Percentiles rank a stretch among this genome's conserved stretches.
phyloP scores from a whole-genome alignment of 2,797 vertebrate species.

The Lycodopsis pacificus region DNA sequence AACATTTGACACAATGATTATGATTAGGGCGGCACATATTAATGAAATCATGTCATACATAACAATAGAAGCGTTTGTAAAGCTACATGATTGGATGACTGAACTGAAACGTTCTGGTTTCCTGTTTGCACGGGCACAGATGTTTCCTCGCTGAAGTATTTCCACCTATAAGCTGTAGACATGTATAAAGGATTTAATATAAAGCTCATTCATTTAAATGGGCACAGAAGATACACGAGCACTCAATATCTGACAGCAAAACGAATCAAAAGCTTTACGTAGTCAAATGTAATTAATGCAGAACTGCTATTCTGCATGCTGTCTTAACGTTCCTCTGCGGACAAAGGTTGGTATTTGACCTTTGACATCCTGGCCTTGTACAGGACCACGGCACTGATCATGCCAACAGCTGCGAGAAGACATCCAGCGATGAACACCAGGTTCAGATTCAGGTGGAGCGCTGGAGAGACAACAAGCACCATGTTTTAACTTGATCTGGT shows the following conservation, averaged over 20 bases:
- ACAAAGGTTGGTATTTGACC: slow-evolving; percentile 65
- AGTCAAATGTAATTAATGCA: background rate
- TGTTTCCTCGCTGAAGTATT: too few relatives aligned
- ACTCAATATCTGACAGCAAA: background rate
- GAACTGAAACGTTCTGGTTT: too few relatives aligned
- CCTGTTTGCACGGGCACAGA: too few relatives aligned
- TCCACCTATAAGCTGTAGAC: background rate
- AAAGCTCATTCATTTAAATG: background rate
- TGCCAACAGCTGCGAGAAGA: slow-evolving; percentile 61
- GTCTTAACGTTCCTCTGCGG: slow-evolving; percentile 34
- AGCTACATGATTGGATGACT: too few relatives aligned
- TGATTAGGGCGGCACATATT: too few relatives aligned
- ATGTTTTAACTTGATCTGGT: background rate
- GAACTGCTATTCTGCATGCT: background rate
- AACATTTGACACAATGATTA: too few relatives aligned
- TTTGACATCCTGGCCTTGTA: slow-evolving; percentile 59
- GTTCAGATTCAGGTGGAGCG: slow-evolving; percentile 65
- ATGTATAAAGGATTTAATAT: background rate
- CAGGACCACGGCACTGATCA: slow-evolving; percentile 60
- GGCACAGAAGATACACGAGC: background rate
- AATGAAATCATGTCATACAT: too few relatives aligned
- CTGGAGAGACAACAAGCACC: slow-evolving; percentile 45
- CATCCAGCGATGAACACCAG: slow-evolving; percentile 71
- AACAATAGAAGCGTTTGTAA: too few relatives aligned
- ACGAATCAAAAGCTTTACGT: background rate